Percentiles rank a stretch among this genome's conserved stretches.
phyloP scores from a whole-genome alignment of 2,888 invertebrate genomes.

The Melanophora roralis region DNA sequence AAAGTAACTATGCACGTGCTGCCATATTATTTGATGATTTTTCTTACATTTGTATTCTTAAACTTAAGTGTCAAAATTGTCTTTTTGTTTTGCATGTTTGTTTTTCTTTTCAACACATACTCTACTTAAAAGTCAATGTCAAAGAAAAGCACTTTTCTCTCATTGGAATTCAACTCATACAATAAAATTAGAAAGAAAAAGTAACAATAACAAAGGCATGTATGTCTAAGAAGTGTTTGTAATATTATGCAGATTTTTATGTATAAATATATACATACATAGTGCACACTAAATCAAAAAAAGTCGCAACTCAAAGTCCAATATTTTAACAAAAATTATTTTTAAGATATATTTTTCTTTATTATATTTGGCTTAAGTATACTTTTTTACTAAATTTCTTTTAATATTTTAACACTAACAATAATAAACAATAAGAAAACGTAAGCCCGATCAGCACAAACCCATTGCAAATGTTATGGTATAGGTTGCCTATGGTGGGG shows the following conservation, averaged over 20 bases:
- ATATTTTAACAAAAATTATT: no score
- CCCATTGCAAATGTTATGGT: no score
- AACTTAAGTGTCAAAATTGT: conserved; percentile 42
- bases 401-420: no score
- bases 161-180: conserved; percentile 43
- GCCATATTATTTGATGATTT: conserved; percentile 4
- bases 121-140: conserved; percentile 14
- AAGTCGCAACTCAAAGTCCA: no score
- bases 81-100: background rate
- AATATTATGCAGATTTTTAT: background rate
- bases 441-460: no score
- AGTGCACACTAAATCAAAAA: no score
- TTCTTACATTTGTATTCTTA: background rate
- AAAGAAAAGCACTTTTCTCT: conserved; percentile 6
- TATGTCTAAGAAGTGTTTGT: background rate
- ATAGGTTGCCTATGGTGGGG: no score
- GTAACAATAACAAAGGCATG: conserved; percentile 3
- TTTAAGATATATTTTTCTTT: no score
- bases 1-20: conserved; percentile 1
- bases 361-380: no score
- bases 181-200: conserved; percentile 3
- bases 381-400: no score
- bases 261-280: background rate
- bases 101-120: conserved; percentile 11
- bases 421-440: no score